phyloP scores from a whole-genome alignment of 2,113 vertebrate species.

The Empidonax alnorum region DNA sequence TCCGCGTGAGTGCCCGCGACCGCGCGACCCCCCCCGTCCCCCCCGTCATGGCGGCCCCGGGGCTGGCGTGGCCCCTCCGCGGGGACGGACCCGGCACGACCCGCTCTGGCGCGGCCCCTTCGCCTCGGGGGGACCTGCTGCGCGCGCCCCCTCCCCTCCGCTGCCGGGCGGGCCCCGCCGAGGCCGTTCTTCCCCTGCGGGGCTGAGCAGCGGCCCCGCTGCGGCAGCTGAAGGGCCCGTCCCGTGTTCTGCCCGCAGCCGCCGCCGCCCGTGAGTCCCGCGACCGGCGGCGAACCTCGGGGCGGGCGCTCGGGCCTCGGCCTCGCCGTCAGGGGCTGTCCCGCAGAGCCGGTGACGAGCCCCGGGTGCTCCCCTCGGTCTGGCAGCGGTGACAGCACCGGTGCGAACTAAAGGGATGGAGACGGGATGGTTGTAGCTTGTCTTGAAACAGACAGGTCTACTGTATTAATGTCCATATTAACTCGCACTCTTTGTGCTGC shows the following conservation, averaged over 20 bases:
- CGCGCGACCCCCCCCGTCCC: neutral
- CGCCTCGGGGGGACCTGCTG: too few relatives aligned
- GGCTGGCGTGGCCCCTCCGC: neutral
- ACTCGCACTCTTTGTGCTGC: neutral
- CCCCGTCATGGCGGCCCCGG: neutral
- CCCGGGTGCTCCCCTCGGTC: neutral
- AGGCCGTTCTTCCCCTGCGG: neutral
- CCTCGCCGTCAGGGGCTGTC: neutral
- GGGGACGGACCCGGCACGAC: too few relatives aligned
- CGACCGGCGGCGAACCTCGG: neutral
- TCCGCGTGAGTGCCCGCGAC: neutral
- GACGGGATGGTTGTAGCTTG: neutral
- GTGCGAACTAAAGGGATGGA: neutral
- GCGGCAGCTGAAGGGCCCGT: neutral
- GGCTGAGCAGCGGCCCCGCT: neutral
- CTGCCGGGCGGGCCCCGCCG: neutral
- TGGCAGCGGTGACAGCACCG: neutral
- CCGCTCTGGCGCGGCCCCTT: neutral
- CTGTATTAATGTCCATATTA: rapidly evolving
- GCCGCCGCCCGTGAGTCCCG: neutral
- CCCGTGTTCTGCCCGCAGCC: neutral
- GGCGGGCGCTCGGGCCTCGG: neutral
- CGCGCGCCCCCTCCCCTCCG: neutral
- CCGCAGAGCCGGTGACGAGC: neutral
- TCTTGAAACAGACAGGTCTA: too few relatives aligned